A percentile compares a stretch with the other conserved stretches of the same genome.
These are phyloP conservation scores for Gadopsis bispinosus DNA, from an alignment of 2,797 vertebrate genomes.

Conservation along the genomic window DNA sequence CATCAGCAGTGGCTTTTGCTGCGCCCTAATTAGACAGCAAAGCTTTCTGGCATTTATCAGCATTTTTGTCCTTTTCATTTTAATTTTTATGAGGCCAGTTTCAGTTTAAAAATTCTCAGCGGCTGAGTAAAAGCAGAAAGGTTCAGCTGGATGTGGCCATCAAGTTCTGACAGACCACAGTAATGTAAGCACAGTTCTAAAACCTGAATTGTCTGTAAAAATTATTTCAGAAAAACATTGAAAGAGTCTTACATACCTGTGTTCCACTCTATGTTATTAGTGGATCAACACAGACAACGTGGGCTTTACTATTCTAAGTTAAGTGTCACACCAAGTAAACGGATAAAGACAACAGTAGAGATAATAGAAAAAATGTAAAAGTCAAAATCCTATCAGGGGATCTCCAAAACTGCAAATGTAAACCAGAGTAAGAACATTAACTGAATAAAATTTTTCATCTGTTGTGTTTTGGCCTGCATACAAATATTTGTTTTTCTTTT, in stretches of 20 bases:
- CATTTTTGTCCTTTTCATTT: slow-evolving; percentile 10
- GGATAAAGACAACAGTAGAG: not conserved
- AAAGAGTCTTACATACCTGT: not conserved
- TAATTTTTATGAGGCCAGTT: not conserved
- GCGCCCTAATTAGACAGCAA: slow-evolving; percentile 18
- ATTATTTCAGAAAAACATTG: not conserved
- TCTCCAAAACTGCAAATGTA: not conserved
- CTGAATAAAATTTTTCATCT: not conserved
- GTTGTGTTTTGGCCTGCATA: not conserved
- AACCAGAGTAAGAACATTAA: not conserved
- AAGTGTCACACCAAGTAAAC: not conserved
- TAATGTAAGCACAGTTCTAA: not conserved
- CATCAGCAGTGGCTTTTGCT: slow-evolving; percentile 19
- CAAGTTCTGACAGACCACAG: not conserved
- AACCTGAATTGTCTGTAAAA: not conserved
- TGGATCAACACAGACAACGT: not conserved
- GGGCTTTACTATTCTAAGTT: not conserved
- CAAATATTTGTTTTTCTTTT: not conserved
- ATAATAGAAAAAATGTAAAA: not conserved
- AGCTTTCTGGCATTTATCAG: slow-evolving; percentile 20
- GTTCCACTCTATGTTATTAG: not conserved
- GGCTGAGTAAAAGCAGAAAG: not conserved
- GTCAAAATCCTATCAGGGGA: not conserved
- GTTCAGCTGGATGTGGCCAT: not conserved
- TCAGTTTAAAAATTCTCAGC: not conserved